A percentile compares a stretch with the other conserved stretches of the same genome.
Evolutionary conservation across 2,888 invertebrate species (phyloP).

Genomic region (Cordilura impudica): DNA sequence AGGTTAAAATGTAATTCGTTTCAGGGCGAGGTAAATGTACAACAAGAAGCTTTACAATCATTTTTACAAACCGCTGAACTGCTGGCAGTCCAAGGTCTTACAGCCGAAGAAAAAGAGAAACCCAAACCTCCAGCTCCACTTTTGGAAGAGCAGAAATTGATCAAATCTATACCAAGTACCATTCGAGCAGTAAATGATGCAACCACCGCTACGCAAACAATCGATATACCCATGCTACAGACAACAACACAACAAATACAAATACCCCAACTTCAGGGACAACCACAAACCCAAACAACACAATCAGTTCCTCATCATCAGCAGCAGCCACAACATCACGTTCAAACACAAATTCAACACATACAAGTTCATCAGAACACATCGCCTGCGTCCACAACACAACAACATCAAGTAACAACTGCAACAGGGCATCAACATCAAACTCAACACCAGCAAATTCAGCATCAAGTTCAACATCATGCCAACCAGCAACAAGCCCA

Average conservation of each 20-base stretch:
- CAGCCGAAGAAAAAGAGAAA: slow-evolving; percentile 78
- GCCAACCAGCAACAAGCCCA: slow-evolving; percentile 44
- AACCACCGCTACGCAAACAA: slow-evolving; percentile 68
- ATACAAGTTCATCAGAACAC: slow-evolving; percentile 73
- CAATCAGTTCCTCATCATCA: slow-evolving; percentile 66
- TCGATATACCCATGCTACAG: slow-evolving; percentile 52
- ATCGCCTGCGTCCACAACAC: slow-evolving; percentile 40
- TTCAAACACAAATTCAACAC: slow-evolving; percentile 75
- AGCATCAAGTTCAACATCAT: slow-evolving; percentile 72
- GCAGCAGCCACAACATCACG: slow-evolving; percentile 70
- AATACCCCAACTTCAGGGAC: slow-evolving; percentile 71
- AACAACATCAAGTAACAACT: slow-evolving; percentile 55
- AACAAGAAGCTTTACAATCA: slow-evolving; percentile 87
- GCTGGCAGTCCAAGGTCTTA: slow-evolving; percentile 87
- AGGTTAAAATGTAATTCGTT: not conserved
- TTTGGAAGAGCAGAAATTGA: slow-evolving; percentile 75
- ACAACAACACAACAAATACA: slow-evolving; percentile 73
- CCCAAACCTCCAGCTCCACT: slow-evolving; percentile 73
- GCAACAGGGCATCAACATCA: slow-evolving; percentile 68
- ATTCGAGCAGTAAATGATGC: slow-evolving; percentile 74
- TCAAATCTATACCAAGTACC: slow-evolving; percentile 77
- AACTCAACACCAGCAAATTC: slow-evolving; percentile 73
- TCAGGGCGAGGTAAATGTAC: slow-evolving; percentile 88
- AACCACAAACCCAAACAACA: slow-evolving; percentile 65
- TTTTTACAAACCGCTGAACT: slow-evolving; percentile 88